Percentiles rank a stretch among this genome's conserved stretches.
phyloP scores from a whole-genome alignment of 2,888 invertebrate genomes.

The Pegoplata infirma region DNA sequence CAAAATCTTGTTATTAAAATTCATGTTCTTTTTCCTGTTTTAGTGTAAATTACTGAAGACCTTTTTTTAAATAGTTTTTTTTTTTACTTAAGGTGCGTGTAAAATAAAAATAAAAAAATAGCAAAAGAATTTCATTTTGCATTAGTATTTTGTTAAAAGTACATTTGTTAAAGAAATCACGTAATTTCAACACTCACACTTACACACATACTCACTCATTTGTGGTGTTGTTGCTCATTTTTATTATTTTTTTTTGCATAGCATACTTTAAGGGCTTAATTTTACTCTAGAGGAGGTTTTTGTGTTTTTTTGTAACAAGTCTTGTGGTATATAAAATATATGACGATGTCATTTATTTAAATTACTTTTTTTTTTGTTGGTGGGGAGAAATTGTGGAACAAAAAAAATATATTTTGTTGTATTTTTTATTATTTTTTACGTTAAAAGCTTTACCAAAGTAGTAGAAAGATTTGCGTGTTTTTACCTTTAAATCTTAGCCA shows the following conservation, averaged over 20 bases:
- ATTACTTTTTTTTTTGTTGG: constrained; percentile 23
- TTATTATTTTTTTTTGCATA: constrained; percentile 6
- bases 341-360: constrained; percentile 50
- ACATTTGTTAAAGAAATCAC: constrained; percentile 59
- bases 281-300: background rate
- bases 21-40: constrained; percentile 50
- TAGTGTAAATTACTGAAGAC: constrained; percentile 41
- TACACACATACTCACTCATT: constrained; percentile 29
- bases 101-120: constrained; percentile 26
- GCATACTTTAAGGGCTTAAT: constrained; percentile 40
- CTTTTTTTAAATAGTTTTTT: constrained; percentile 10
- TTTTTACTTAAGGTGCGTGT: constrained; percentile 39
- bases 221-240: constrained; percentile 28
- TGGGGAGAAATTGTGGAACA: background rate
- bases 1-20: constrained; percentile 48
- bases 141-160: constrained; percentile 56
- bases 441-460: background rate
- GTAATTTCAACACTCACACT: constrained; percentile 37
- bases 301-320: background rate
- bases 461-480: constrained; percentile 33
- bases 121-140: background rate
- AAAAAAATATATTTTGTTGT: background rate
- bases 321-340: constrained; percentile 18
- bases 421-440: background rate
- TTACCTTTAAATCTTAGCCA: constrained; percentile 37